phyloP scores from a whole-genome alignment of 2,888 invertebrate genomes.

The Ptychoptera contaminata region DNA sequence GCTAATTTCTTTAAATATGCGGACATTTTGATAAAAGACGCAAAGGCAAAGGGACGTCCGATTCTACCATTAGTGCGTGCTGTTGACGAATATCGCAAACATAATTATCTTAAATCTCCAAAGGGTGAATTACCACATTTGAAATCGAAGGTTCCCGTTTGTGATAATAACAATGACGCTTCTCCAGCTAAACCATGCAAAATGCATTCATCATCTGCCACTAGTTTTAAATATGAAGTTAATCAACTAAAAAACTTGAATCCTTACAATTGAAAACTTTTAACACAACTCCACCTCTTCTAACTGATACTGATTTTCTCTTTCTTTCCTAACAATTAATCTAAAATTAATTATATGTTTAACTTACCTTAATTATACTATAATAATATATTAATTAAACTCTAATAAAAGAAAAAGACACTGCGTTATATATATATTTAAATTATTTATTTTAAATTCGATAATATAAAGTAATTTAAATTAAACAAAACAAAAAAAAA shows the following conservation, averaged over 20 bases:
- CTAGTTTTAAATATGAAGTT: constrained; percentile 9
- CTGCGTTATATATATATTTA: too few species aligned
- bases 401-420: too few species aligned
- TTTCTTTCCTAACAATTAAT: background rate
- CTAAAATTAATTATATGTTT: background rate
- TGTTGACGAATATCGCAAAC: constrained; percentile 19
- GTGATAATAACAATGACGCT: constrained; percentile 6
- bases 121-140: constrained; percentile 19
- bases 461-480: background rate
- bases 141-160: constrained; percentile 20
- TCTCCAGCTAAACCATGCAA: too few species aligned
- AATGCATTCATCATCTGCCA: background rate
- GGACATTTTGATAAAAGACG: constrained; percentile 18
- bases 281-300: background rate
- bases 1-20: constrained; percentile 22
- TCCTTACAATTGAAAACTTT: constrained; percentile 2
- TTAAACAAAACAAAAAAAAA: background rate
- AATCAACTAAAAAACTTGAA: constrained; percentile 11
- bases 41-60: constrained; percentile 20
- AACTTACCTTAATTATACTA: too few species aligned
- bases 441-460: constrained; percentile 2
- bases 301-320: background rate
- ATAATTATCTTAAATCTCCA: constrained; percentile 19
- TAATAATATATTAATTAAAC: too few species aligned
- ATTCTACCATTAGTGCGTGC: constrained; percentile 21